Evolutionary conservation across 1,140 invertebrate species (phyloP), one percentile per base, ranked within the genome.

Genomic region (Sinonovacula constricta): DNA sequence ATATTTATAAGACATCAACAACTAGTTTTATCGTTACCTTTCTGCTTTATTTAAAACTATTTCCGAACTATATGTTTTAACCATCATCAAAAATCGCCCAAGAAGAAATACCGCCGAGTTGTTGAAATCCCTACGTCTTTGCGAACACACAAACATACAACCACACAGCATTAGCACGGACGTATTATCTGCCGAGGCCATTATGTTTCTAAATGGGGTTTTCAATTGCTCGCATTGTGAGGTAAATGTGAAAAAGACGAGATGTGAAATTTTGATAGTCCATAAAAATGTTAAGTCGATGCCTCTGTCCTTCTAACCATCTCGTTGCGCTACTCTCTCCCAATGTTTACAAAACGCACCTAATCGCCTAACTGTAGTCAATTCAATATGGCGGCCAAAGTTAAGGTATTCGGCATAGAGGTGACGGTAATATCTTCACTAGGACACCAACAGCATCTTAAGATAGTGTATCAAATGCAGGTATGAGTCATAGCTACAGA

Each of bases 191-290:
- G 18, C 39, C 7, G 39, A 45, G 39, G 18, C 7, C 72, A 76
- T 76, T 76, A 67, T 65, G 51, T 39, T 33, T 39, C 51, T 57
- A 33, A 76, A 76, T 76, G 63, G 62, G 45, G 53, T 34, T 66
- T 67, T 76, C 62, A 31, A 76, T 76, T 66, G 62, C 72, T 56
- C 34, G 22, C 67, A 57, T 36, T 76, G 72, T 76, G 72, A 57
- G 72, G 72, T 76, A 76, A 76, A 76, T 76, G 72, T 15, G 70
- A 76, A 67, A 76, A 56, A 28, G n/a, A 76, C 72, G 72, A 67
- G 62, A 76, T 76, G 72, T 76, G 26, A 67, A 66, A 67, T 76
- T 66, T 66, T 76, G 72, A 76, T 76, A 76, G 72, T 76, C 72
- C 72, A 51, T 67, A 39, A 57, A 76, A 76, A 59, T 51, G 39